phyloP scores from a whole-genome alignment of 2,113 vertebrate species.

The Myiozetetes cayanensis region DNA sequence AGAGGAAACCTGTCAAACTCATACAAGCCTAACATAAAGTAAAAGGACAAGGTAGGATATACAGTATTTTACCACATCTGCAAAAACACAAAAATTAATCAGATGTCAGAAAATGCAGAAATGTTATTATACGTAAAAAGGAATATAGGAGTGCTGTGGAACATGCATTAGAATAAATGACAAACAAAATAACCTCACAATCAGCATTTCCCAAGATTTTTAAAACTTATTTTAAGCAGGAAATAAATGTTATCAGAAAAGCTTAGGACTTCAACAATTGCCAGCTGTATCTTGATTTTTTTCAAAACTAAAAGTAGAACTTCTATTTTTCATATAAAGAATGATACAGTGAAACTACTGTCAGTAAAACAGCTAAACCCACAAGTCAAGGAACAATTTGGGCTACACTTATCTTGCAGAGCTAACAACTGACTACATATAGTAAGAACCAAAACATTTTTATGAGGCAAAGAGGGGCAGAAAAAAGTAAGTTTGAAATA shows the following conservation, averaged over 20 bases:
- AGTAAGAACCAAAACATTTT: background rate
- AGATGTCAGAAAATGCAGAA: background rate
- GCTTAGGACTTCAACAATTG: background rate
- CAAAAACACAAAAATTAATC: background rate
- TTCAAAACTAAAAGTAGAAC: background rate
- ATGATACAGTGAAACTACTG: background rate
- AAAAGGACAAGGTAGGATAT: background rate
- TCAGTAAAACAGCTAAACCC: background rate
- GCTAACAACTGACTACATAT: background rate
- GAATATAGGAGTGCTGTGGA: background rate
- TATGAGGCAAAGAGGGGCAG: background rate
- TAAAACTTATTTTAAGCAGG: background rate
- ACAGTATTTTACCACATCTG: background rate
- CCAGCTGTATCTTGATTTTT: background rate
- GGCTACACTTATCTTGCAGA: background rate
- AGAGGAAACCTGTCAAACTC: background rate
- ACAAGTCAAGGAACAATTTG: background rate
- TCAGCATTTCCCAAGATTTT: background rate
- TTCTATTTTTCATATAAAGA: background rate
- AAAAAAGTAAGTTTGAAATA: background rate
- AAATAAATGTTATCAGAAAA: background rate
- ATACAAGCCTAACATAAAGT: background rate
- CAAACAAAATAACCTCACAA: background rate
- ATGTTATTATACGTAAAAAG: background rate
- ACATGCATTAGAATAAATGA: background rate